Evolutionary conservation across 2,113 vertebrate species (phyloP).

Genomic region (Myocastor coypus): DNA sequence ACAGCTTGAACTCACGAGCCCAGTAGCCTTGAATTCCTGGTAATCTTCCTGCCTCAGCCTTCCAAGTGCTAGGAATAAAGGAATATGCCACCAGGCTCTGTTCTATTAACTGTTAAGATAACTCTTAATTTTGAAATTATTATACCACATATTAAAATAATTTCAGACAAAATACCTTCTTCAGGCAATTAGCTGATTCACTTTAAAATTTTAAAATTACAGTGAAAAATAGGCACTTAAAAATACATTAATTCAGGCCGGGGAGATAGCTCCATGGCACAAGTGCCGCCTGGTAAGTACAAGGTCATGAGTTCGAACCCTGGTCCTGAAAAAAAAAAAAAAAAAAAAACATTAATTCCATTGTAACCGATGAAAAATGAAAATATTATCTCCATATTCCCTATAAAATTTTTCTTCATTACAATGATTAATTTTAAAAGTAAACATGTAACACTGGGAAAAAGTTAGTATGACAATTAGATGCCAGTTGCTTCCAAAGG

Average conservation of each 20-base stretch:
- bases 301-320: no score
- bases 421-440: slow-evolving; percentile 81
- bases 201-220: slow-evolving; percentile 85
- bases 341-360: slow-evolving; percentile 83
- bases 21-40: background rate
- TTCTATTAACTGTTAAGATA: slow-evolving; percentile 72
- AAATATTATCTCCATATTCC: slow-evolving; percentile 70
- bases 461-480: slow-evolving; percentile 78
- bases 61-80: background rate
- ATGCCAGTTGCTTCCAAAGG: slow-evolving; percentile 83
- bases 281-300: no score
- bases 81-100: background rate
- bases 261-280: no score
- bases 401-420: slow-evolving; percentile 73
- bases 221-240: slow-evolving; percentile 82
- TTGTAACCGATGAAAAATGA: slow-evolving; percentile 82
- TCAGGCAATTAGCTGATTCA: slow-evolving; percentile 80
- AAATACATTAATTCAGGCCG: slow-evolving; percentile 83
- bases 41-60: background rate
- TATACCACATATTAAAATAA: slow-evolving; percentile 87
- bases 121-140: slow-evolving; percentile 87
- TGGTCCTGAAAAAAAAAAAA: no score
- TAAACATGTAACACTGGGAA: slow-evolving; percentile 77
- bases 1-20: background rate
- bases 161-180: slow-evolving; percentile 87